A percentile compares a stretch with the other conserved stretches of the same genome.
phyloP scores from a whole-genome alignment of 2,888 invertebrate species.

The Caenorhabditis sp. region DNA sequence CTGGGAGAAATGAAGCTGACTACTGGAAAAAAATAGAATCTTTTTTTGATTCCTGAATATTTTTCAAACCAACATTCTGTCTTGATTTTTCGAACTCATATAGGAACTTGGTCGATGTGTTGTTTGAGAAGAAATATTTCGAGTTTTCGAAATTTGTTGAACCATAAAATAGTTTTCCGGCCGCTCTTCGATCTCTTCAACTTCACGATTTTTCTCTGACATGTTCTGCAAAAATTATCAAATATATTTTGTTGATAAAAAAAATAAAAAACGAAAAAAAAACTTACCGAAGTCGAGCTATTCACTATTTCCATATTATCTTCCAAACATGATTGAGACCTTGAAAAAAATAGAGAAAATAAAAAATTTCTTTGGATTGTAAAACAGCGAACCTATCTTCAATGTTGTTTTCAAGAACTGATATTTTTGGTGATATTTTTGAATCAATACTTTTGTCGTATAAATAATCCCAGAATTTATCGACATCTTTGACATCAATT shows the following conservation, averaged over 20 bases:
- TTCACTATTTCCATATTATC: background rate
- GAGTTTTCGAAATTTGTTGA: background rate
- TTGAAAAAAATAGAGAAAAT: background rate
- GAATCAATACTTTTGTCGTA: constrained; percentile 4
- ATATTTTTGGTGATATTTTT: background rate
- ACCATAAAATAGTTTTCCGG: background rate
- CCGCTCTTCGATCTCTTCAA: background rate
- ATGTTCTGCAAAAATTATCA: background rate
- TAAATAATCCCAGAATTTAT: constrained; percentile 40
- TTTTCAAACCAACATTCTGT: background rate
- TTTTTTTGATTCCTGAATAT: background rate
- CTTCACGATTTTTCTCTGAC: background rate
- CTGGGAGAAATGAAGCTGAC: background rate
- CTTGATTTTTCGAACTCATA: background rate
- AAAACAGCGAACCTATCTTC: background rate
- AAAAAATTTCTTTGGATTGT: background rate
- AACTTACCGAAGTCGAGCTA: background rate
- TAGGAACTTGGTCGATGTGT: background rate
- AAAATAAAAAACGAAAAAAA: background rate
- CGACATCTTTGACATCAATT: constrained; percentile 23
- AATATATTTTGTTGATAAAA: background rate
- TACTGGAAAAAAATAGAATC: constrained; percentile 2
- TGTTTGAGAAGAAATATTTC: background rate
- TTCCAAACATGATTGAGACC: background rate
- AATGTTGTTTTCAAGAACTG: background rate